phyloP scores from a whole-genome alignment of 1,140 invertebrate species.

The Drosophila subobscura region DNA sequence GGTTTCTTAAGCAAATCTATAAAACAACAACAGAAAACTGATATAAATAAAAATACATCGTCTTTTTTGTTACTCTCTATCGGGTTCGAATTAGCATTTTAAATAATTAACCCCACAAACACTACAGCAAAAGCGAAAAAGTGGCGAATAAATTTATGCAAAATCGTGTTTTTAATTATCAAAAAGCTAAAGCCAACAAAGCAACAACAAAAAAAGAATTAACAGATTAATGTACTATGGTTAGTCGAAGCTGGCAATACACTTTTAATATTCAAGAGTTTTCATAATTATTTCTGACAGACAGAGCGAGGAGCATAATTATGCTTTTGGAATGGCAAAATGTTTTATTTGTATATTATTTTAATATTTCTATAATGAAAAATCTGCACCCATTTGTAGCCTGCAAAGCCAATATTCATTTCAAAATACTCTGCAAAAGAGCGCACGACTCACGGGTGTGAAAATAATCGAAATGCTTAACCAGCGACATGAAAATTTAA shows the following conservation, averaged over 20 bases:
- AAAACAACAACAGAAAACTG: constrained; percentile 7
- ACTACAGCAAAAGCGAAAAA: constrained; percentile 4
- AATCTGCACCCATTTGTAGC: neutral
- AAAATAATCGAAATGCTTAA: constrained; percentile 10
- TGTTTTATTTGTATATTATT: neutral
- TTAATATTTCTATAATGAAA: neutral
- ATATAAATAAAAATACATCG: constrained; percentile 20
- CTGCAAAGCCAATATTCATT: no score
- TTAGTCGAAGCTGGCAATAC: no score
- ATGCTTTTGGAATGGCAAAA: neutral
- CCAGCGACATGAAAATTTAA: constrained; percentile 45
- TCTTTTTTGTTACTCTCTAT: constrained; percentile 21
- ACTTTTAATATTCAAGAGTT: no score
- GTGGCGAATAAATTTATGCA: constrained; percentile 37
- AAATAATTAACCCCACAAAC: constrained; percentile 45
- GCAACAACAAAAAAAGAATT: no score
- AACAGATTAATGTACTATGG: no score
- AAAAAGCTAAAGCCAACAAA: constrained; percentile 10
- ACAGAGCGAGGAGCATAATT: no score
- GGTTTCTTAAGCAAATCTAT: constrained; percentile 42
- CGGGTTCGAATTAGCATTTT: constrained; percentile 37
- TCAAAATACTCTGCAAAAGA: no score
- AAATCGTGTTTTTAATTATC: constrained; percentile 34
- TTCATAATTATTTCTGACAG: no score
- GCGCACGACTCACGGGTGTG: constrained; percentile 11